Percentiles rank a stretch among this genome's conserved stretches.
phyloP scores from a whole-genome alignment of 2,113 vertebrate species.

The Plecturocebus donacophilus region DNA sequence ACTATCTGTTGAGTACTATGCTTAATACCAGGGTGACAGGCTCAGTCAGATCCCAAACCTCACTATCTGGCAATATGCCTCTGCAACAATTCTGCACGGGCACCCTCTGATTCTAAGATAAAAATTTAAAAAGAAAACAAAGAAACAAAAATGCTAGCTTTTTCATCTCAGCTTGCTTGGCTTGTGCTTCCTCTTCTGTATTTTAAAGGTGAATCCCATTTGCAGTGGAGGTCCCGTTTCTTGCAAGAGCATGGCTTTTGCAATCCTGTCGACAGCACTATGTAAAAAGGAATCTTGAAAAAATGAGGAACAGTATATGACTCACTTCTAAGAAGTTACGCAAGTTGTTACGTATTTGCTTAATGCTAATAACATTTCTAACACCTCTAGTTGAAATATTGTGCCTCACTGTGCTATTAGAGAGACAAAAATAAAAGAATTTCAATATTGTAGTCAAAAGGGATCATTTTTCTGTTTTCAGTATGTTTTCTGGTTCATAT shows the following conservation, averaged over 20 bases:
- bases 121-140: too few species aligned
- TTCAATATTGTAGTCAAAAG: background rate
- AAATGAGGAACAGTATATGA: background rate
- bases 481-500: background rate
- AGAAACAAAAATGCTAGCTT: background rate
- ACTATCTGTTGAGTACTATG: too few species aligned
- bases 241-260: constrained; percentile 26
- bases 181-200: background rate
- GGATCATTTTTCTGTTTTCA: constrained; percentile 3
- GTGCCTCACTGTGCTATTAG: background rate
- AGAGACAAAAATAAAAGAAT: background rate
- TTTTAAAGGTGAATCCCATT: background rate
- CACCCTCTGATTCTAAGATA: too few species aligned
- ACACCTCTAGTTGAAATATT: background rate
- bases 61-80: too few species aligned
- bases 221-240: background rate
- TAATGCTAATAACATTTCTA: background rate
- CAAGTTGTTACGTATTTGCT: background rate
- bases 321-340: background rate
- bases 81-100: too few species aligned
- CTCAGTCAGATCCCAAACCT: too few species aligned
- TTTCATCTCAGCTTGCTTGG: background rate
- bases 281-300: background rate
- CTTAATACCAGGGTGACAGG: too few species aligned
- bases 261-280: background rate